Conservation (phyloP, 2,113 vertebrate genomes). For the Tupaia tana region DNA sequence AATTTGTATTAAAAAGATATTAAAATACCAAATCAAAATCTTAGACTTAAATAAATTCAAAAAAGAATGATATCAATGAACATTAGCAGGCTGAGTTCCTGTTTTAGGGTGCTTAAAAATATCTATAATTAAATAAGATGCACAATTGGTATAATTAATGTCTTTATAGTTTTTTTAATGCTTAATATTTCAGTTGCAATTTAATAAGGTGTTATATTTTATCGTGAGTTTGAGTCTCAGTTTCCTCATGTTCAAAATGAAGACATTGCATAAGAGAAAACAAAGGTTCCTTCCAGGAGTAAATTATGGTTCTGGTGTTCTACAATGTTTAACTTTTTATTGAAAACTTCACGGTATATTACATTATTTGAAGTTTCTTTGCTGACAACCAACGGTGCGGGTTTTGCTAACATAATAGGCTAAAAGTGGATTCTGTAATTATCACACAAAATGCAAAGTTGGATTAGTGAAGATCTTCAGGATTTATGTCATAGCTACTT, state of each 20-base stretch:
- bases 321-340: background rate
- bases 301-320: background rate
- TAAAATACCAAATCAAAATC: no score
- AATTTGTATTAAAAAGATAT: no score
- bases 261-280: background rate
- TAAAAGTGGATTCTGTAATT: background rate
- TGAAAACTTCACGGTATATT: background rate
- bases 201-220: background rate
- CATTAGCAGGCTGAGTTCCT: background rate
- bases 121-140: background rate
- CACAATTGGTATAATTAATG: background rate
- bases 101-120: background rate
- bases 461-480: constrained; percentile 27
- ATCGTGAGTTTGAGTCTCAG: background rate
- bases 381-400: background rate
- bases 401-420: constrained; percentile 1
- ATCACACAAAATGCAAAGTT: background rate
- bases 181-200: background rate
- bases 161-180: background rate
- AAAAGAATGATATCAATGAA: background rate
- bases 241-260: constrained; percentile 35
- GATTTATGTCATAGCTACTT: constrained; percentile 13
- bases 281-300: background rate
- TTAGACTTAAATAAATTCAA: no score
- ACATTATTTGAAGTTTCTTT: background rate